These are phyloP conservation scores for Ennomos quercinarius DNA, from an alignment of 2,888 invertebrate genomes.

Conservation along the genomic window DNA sequence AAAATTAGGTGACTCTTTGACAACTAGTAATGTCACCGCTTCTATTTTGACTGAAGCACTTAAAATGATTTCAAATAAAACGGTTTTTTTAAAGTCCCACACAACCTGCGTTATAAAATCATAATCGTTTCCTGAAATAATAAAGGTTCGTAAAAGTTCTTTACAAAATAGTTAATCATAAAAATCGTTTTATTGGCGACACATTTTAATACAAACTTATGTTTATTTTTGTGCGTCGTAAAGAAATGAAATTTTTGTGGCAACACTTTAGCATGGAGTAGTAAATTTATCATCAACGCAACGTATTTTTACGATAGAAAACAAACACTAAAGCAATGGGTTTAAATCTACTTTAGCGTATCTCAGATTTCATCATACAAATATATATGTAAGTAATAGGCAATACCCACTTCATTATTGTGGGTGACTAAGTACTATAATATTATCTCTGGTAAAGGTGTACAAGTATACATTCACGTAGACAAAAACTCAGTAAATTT, in stretches of 20 bases:
- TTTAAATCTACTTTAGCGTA: no score
- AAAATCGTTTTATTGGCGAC: conserved; percentile 41
- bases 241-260: conserved; percentile 20
- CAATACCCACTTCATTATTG: no score
- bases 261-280: not conserved
- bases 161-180: conserved; percentile 44
- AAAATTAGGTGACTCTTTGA: conserved; percentile 21
- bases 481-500: conserved; percentile 16
- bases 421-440: no score
- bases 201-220: conserved; percentile 29
- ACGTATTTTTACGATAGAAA: not conserved
- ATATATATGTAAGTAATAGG: no score
- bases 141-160: conserved; percentile 45
- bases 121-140: conserved; percentile 51
- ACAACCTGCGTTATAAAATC: conserved; percentile 38
- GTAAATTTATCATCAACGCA: conserved; percentile 7
- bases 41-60: conserved; percentile 28
- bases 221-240: conserved; percentile 34
- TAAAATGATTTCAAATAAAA: conserved; percentile 41
- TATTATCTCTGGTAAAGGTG: no score
- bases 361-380: no score
- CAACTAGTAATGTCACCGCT: conserved; percentile 14
- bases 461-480: no score
- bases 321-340: no score
- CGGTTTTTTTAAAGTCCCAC: conserved; percentile 36